Conservation (phyloP, 2,888 invertebrate species). For the Napeogenes sylphis region DNA sequence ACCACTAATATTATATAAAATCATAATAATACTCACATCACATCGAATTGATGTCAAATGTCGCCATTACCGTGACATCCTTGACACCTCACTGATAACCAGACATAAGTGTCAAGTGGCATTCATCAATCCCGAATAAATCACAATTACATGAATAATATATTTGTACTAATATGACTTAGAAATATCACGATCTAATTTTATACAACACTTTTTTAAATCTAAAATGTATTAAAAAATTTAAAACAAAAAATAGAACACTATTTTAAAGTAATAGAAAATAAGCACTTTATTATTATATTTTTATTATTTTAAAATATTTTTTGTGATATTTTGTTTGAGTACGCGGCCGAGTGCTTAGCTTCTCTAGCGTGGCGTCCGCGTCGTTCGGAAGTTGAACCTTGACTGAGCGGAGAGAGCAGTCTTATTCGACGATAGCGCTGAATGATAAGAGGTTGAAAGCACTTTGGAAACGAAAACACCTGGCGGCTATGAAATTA, state of each 20-base stretch:
- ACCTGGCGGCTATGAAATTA: not conserved
- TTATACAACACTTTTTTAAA: too few species aligned
- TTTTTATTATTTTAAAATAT: too few species aligned
- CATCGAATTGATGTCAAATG: conserved; percentile 8
- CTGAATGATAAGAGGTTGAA: conserved; percentile 4
- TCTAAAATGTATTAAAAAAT: too few species aligned
- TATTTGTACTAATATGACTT: not conserved
- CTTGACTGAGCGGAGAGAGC: conserved; percentile 14
- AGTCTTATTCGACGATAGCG: conserved; percentile 7
- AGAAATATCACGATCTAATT: too few species aligned
- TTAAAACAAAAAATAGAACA: too few species aligned
- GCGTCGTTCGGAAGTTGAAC: conserved; percentile 9
- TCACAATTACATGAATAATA: not conserved
- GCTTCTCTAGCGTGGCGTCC: conserved; percentile 7
- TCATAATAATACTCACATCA: conserved; percentile 8
- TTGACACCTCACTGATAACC: not conserved
- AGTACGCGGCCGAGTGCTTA: not conserved
- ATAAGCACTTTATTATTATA: too few species aligned
- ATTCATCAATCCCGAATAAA: not conserved
- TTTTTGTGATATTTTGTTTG: too few species aligned
- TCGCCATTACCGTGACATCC: conserved; percentile 4
- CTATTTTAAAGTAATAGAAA: too few species aligned
- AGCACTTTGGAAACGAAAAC: not conserved
- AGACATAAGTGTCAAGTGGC: not conserved
- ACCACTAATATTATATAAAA: too few species aligned